Conservation (phyloP, 2,888 invertebrate species). For the Mythimna impura region DNA sequence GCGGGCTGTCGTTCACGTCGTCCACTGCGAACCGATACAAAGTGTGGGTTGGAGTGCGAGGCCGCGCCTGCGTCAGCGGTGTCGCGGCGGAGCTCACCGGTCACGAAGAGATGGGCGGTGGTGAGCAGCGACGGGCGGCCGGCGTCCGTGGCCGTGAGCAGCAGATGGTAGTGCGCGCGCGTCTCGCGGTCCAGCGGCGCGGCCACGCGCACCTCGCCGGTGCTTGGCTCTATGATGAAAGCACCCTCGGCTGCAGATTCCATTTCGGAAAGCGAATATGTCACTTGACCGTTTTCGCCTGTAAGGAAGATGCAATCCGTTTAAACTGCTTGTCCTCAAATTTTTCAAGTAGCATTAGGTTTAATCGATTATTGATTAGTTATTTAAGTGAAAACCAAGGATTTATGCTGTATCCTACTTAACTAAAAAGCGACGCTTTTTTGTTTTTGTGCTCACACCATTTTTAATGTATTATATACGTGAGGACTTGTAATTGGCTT, state of each 20-base stretch:
- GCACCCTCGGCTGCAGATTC: slow-evolving; percentile 90
- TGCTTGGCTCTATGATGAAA: slow-evolving; percentile 94
- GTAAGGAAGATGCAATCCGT: background rate
- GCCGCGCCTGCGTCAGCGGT: too few relatives aligned
- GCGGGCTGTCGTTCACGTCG: slow-evolving; percentile 98
- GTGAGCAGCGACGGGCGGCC: slow-evolving; percentile 95
- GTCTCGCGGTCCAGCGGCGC: slow-evolving; percentile 95
- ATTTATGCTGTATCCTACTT: too few relatives aligned
- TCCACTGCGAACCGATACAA: slow-evolving; percentile 88
- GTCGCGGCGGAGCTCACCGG: slow-evolving; percentile 85
- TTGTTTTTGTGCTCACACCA: too few relatives aligned
- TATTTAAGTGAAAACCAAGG: too few relatives aligned
- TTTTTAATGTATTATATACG: too few relatives aligned
- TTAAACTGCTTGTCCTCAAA: background rate
- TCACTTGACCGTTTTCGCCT: slow-evolving; percentile 65
- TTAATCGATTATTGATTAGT: too few relatives aligned
- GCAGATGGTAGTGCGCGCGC: slow-evolving; percentile 93
- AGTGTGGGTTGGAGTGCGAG: background rate
- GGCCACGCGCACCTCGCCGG: slow-evolving; percentile 95
- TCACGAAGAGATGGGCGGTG: slow-evolving; percentile 95
- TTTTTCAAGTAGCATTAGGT: too few relatives aligned
- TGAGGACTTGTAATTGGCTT: too few relatives aligned
- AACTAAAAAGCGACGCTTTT: too few relatives aligned
- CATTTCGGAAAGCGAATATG: slow-evolving; percentile 64
- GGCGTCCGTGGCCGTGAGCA: slow-evolving; percentile 95